These are phyloP conservation scores for Psittacula cyanocephala DNA, from an alignment of 2,113 vertebrate species.

Conservation along the genomic window DNA sequence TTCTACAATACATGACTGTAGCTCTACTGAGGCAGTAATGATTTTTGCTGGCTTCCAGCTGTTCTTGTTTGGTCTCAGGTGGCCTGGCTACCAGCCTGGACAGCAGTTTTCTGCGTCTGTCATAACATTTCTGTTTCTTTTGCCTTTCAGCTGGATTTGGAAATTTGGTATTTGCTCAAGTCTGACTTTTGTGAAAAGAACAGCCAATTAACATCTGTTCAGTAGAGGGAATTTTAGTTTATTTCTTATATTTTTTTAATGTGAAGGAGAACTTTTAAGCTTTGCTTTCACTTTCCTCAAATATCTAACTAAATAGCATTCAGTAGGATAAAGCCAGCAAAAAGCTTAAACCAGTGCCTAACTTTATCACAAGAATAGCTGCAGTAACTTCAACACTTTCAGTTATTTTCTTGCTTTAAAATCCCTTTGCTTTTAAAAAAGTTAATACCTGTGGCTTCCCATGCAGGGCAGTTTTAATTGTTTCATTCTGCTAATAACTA, in stretches of 20 bases:
- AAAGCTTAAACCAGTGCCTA: background rate
- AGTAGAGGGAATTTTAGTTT: background rate
- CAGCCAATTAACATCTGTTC: conserved; percentile 23
- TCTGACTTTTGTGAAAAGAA: conserved; percentile 31
- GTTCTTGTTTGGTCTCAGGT: conserved; percentile 63
- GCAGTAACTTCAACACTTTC: background rate
- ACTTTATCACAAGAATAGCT: background rate
- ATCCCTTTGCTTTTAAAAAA: background rate
- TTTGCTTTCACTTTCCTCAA: background rate
- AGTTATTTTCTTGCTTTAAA: background rate
- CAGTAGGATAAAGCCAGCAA: background rate
- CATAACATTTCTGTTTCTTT: conserved; percentile 58
- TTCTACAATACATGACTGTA: background rate
- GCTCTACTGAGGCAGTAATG: conserved; percentile 22
- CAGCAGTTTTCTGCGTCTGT: conserved; percentile 39
- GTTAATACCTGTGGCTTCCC: background rate
- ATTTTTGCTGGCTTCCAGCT: conserved; percentile 55
- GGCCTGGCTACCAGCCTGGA: conserved; percentile 59
- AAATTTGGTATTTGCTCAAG: conserved; percentile 19
- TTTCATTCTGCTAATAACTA: background rate
- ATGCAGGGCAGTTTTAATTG: background rate
- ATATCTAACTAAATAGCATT: background rate
- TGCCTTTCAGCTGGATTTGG: conserved; percentile 52
- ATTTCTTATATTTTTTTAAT: background rate
- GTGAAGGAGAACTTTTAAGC: background rate